A percentile compares a stretch with the other conserved stretches of the same genome.
Evolutionary conservation across 2,888 invertebrate genomes (phyloP).

Genomic region (Dusona sp.): DNA sequence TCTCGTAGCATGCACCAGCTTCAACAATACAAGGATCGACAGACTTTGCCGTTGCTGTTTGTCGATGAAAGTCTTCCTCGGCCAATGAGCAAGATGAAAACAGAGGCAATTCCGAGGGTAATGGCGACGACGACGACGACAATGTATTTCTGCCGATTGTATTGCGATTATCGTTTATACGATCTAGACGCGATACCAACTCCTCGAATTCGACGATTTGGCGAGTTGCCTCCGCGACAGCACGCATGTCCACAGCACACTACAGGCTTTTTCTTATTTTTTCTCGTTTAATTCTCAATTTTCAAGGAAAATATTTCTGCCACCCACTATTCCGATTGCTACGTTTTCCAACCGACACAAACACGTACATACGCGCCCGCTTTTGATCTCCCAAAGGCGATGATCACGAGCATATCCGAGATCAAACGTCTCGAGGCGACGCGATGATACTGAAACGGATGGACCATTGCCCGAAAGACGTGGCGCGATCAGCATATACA

Average conservation of each 20-base stretch:
- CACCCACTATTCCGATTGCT: constrained; percentile 2
- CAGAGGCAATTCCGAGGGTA: constrained; percentile 24
- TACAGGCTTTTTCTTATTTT: constrained; percentile 6
- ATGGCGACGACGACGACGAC: constrained; percentile 52
- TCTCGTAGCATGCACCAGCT: constrained; percentile 35
- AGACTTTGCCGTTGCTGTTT: neutral
- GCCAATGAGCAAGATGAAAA: constrained; percentile 61
- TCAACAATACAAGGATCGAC: neutral
- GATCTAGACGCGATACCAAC: constrained; percentile 82
- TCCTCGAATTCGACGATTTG: constrained; percentile 84
- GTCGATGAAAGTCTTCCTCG: neutral
- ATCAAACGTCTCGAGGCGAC: constrained; percentile 77
- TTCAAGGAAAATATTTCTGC: neutral
- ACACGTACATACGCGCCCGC: constrained; percentile 24
- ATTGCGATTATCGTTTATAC: constrained; percentile 78
- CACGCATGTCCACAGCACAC: constrained; percentile 76
- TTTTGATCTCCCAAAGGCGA: constrained; percentile 28
- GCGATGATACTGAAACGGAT: constrained; percentile 80
- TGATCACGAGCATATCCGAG: constrained; percentile 44
- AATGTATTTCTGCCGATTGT: constrained; percentile 28
- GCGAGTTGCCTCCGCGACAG: constrained; percentile 78
- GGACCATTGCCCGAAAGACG: constrained; percentile 67
- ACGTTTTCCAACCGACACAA: neutral
- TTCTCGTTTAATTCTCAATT: neutral
- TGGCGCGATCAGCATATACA: constrained; percentile 46